These are phyloP conservation scores for Crenichthys baileyi DNA, from an alignment of 2,797 vertebrate species.

Conservation along the genomic window DNA sequence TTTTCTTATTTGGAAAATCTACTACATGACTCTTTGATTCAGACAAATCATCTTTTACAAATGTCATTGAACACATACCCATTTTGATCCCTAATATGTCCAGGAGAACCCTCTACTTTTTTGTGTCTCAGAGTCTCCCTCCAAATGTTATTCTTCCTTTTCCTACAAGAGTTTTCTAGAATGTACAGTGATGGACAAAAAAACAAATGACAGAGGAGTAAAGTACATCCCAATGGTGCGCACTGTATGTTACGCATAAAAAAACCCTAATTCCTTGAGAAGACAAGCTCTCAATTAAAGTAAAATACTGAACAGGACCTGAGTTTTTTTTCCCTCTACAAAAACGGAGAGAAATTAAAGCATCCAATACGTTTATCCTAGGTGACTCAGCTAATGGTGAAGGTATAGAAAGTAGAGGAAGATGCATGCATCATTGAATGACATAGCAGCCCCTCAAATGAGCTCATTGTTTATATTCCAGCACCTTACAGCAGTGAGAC, in stretches of 20 bases:
- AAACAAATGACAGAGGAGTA: neutral
- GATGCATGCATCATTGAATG: slow-evolving; percentile 63
- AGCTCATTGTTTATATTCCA: slow-evolving; percentile 55
- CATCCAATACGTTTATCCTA: slow-evolving; percentile 35
- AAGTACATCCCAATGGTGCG: neutral
- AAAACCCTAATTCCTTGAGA: neutral
- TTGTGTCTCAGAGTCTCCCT: neutral
- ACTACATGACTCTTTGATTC: neutral
- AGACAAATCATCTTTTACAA: neutral
- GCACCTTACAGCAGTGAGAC: slow-evolving; percentile 48
- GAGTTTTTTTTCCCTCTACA: slow-evolving; percentile 2
- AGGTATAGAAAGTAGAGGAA: slow-evolving; percentile 47
- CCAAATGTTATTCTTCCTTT: neutral
- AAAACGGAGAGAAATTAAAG: slow-evolving; percentile 25
- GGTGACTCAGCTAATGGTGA: slow-evolving; percentile 49
- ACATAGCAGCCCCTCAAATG: slow-evolving; percentile 39
- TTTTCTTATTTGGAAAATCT: neutral
- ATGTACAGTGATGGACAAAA: neutral
- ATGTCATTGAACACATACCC: neutral
- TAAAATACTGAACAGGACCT: slow-evolving; percentile 9
- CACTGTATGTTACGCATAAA: slow-evolving; percentile 16
- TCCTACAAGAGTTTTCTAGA: neutral
- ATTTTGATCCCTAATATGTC: neutral
- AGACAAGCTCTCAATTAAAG: slow-evolving; percentile 1
- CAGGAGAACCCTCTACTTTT: neutral